Evolutionary conservation across 2,797 vertebrate genomes (phyloP), one percentile per base, ranked within the genome.

Genomic region (Fundulus diaphanus): DNA sequence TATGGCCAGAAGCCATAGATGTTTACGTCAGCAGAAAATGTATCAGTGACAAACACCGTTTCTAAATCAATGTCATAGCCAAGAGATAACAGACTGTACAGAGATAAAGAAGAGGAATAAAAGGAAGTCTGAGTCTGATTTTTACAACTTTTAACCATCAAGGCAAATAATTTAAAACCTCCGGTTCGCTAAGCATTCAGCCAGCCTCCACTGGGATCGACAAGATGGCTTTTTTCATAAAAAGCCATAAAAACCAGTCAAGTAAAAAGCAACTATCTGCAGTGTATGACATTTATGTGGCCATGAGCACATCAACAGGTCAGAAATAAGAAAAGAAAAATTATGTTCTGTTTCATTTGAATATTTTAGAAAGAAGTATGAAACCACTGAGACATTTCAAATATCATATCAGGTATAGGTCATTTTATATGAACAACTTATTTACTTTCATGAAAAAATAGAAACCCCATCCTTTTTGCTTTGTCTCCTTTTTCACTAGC

Each of bases 1-100:
- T 22, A 51, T 29, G 16, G 49, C 48, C 49, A 70, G 67, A 68
- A 57, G 24, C 61, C 68, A 29, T n/a, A n/a, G n/a, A n/a, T 31
- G 72, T 54, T 63, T 61, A 29, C 54, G 44, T 77, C 22, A 80
- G 46, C n/a, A 77, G 12, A 83, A 72, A 5, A 27, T 12, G 56
- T 11, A 48, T 0, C 37, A 68, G 63, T 56, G 54, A 68, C 13
- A 12, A 71, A 75, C 48, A 66, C 20, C n/a, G 24, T 46, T 70
- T 69, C 52, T 27, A 51, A 68, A 82, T 74, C 9, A 66, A 49
- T 31, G 67, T 51, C n/a, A 67, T 29, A 72, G 7, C 7, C 11
- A 16, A 42, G 1, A 40, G 44, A 73, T 22, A 49, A 68, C 72
- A 52, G 57, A 68, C 7, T 72, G 66, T 29, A 24, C 13, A 61